Base-by-base conservation (phyloP, 2,888 invertebrate genomes). In the Stenurella melanura region DNA sequence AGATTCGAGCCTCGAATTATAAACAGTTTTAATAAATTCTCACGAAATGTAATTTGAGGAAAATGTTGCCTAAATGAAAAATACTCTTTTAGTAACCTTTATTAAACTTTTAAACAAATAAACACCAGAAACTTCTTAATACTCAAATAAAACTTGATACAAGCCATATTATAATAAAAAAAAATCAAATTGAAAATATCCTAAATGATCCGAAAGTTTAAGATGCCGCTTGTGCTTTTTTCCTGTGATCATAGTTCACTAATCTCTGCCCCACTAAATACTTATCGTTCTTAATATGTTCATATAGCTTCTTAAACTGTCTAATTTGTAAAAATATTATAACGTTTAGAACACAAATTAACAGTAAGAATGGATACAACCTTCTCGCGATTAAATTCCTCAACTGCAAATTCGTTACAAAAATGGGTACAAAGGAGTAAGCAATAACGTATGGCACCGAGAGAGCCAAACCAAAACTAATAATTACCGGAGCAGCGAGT, bases 271-370 rank as follows among this genome's bases (percentile, higher is more conserved):
- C 99, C 15, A 99, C 98, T 67, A 99, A 92, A 91, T 99, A 98
- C 91, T 98, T 99, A 90, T 99, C 99, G 90, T 99, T 99, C 91
- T 98, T 98, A 87, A 99, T 99, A 90, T 98, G 98, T 88, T 98
- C 97, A 89, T 98, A 98, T 18, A 99, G 91, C 86, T 97, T 96
- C 86, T 94, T 94, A 91, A 99, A 97, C 89, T 99, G 98, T 74
- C 95, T 93, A 75, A 98, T 94, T 92, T 99, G 97, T 86, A 98
- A 95, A 79, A 93, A 92, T 73, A 96, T 91, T 81, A 97, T 92
- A 68, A 93, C 92, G 70, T 93, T 90, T 69, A 95, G 90, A 73
- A 95, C 89, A 68, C 93, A 92, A 30, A 95, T 90, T 66, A 97
- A 91, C 86, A 98, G 91, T 82, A 98, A 92, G 84, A 95, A 95